Evolutionary conservation across 2,797 vertebrate genomes (phyloP).

Genomic region (Poecilia gillii): DNA sequence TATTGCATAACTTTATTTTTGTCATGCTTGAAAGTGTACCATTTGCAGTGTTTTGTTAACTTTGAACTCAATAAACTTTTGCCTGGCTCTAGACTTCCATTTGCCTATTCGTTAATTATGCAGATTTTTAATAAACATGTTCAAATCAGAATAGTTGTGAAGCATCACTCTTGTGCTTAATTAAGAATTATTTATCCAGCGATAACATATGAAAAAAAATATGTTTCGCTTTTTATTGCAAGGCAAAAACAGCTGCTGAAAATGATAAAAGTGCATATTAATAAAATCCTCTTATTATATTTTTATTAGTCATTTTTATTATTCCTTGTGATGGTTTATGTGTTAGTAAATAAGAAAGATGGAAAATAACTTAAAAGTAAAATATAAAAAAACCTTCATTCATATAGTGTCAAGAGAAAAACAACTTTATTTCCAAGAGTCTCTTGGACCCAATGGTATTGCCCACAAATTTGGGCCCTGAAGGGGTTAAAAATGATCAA

Average conservation of each 20-base stretch:
- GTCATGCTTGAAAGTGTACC: slow-evolving; percentile 23
- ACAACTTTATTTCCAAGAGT: neutral
- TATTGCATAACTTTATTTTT: slow-evolving; percentile 14
- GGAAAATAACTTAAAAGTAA: neutral
- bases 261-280: neutral
- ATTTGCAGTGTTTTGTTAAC: slow-evolving; percentile 55
- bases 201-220: neutral
- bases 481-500: neutral
- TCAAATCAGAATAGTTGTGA: neutral
- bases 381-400: neutral
- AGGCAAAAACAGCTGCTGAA: neutral
- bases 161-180: neutral
- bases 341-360: neutral
- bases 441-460: too few relatives aligned
- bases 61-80: slow-evolving; percentile 61
- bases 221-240: neutral
- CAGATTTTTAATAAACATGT: neutral
- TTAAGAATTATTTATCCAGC: neutral
- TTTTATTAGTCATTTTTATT: neutral
- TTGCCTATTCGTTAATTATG: neutral
- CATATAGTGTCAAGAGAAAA: slow-evolving; percentile 11
- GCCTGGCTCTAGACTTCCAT: slow-evolving; percentile 39
- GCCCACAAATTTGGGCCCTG: too few relatives aligned
- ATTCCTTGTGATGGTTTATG: neutral
- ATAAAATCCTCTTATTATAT: neutral